phyloP scores from a whole-genome alignment of 1,140 invertebrate genomes.

The Bombus balteatus region DNA sequence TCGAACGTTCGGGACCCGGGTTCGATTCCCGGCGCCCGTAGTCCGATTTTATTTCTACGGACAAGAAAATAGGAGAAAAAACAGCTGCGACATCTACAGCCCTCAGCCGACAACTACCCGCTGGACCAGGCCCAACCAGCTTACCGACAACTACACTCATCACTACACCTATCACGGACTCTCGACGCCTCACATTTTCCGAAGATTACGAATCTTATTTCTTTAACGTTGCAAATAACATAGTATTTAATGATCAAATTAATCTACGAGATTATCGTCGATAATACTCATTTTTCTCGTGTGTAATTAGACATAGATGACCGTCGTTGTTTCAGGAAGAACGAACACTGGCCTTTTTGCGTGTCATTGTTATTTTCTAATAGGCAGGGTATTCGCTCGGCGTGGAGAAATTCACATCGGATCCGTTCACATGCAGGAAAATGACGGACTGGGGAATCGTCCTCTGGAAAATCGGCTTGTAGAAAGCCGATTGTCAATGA shows the following conservation, averaged over 20 bases:
- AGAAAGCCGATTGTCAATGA: conserved; percentile 42
- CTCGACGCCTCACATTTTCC: too few relatives aligned
- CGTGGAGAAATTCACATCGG: conserved; percentile 54
- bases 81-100: too few relatives aligned
- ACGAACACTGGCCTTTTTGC: background rate
- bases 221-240: background rate
- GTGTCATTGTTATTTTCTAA: conserved; percentile 46
- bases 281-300: background rate
- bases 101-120: too few relatives aligned
- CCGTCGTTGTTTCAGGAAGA: background rate
- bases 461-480: conserved; percentile 38
- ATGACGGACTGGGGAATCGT: conserved; percentile 40
- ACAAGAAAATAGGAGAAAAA: too few relatives aligned
- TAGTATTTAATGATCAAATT: background rate
- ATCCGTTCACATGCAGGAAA: conserved; percentile 38
- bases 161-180: too few relatives aligned
- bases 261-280: background rate
- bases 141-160: too few relatives aligned
- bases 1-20: too few relatives aligned
- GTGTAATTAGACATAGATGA: background rate
- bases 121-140: too few relatives aligned
- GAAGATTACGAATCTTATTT: background rate
- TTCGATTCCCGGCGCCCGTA: too few relatives aligned
- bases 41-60: too few relatives aligned
- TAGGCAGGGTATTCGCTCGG: background rate